Conservation (phyloP, 1,140 invertebrate species). For the Episyrphus balteatus region DNA sequence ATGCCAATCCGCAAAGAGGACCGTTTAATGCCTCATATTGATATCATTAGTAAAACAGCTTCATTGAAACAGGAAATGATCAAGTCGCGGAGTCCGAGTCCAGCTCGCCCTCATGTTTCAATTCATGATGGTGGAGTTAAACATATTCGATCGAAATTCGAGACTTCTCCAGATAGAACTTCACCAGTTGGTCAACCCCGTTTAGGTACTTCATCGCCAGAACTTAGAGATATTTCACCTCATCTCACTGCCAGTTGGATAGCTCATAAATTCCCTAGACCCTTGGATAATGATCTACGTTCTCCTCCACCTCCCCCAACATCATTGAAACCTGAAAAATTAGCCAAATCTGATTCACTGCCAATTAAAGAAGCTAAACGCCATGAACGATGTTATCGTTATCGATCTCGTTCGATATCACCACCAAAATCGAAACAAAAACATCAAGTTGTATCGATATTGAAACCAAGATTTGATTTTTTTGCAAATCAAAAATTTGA, state of each 20-base stretch:
- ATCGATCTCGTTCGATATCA: slow-evolving; percentile 20
- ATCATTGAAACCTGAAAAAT: slow-evolving; percentile 4
- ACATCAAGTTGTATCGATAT: background rate
- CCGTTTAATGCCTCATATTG: slow-evolving; percentile 74
- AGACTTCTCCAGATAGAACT: too few relatives aligned
- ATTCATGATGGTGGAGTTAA: slow-evolving; percentile 50
- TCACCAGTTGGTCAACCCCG: slow-evolving; percentile 24
- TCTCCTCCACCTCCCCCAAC: background rate
- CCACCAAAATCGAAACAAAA: slow-evolving; percentile 9
- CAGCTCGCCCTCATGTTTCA: slow-evolving; percentile 31
- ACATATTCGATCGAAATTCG: slow-evolving; percentile 52
- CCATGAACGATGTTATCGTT: slow-evolving; percentile 16
- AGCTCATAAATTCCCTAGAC: slow-evolving; percentile 58
- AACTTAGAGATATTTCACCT: slow-evolving; percentile 64
- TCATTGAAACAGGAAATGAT: slow-evolving; percentile 45
- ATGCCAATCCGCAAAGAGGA: slow-evolving; percentile 53
- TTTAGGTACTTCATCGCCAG: slow-evolving; percentile 71
- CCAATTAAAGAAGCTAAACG: slow-evolving; percentile 42
- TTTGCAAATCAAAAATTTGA: slow-evolving; percentile 60
- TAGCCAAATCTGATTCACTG: slow-evolving; percentile 37
- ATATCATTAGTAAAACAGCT: slow-evolving; percentile 75
- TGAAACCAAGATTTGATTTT: slow-evolving; percentile 36
- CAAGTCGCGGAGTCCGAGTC: slow-evolving; percentile 26
- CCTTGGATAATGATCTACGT: slow-evolving; percentile 43
- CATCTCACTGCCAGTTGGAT: slow-evolving; percentile 66